Percentiles rank a stretch among this genome's conserved stretches.
Conservation (phyloP, 2,797 vertebrate genomes). For the Hapalemur alaotrensis region DNA sequence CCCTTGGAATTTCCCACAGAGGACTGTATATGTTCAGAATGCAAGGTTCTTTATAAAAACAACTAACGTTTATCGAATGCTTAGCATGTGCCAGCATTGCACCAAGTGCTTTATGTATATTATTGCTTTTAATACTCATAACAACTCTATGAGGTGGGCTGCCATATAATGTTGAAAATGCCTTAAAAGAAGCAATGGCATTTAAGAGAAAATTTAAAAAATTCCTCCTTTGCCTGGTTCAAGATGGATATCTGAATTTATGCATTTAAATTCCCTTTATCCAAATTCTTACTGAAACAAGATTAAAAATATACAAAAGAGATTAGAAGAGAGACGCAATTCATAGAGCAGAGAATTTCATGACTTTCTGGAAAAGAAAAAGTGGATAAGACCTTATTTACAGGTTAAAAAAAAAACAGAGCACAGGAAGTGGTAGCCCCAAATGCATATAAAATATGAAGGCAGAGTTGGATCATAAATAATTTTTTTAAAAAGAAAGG, state of each 20-base stretch:
- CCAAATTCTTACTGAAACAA: conserved; percentile 13
- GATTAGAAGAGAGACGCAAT: neutral
- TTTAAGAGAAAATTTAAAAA: neutral
- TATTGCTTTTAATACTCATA: neutral
- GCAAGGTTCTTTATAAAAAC: conserved; percentile 29
- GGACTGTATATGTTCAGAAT: neutral
- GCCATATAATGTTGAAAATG: too few relatives aligned
- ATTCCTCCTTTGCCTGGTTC: neutral
- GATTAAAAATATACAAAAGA: neutral
- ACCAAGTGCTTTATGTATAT: neutral
- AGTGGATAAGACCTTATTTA: neutral
- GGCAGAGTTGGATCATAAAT: neutral
- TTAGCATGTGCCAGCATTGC: neutral
- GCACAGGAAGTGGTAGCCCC: neutral
- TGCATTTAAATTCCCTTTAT: neutral
- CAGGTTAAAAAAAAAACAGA: neutral
- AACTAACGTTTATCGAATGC: neutral
- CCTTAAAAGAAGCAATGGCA: neutral
- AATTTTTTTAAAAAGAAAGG: neutral
- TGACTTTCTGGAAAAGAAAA: conserved; percentile 26
- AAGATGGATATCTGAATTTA: neutral
- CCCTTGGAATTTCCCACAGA: conserved; percentile 26
- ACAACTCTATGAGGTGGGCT: neutral
- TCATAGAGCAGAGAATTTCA: neutral
- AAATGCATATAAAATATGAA: neutral